Evolutionary conservation across 1,140 invertebrate species (phyloP).

Genomic region (Drosophila kurseongensis): DNA sequence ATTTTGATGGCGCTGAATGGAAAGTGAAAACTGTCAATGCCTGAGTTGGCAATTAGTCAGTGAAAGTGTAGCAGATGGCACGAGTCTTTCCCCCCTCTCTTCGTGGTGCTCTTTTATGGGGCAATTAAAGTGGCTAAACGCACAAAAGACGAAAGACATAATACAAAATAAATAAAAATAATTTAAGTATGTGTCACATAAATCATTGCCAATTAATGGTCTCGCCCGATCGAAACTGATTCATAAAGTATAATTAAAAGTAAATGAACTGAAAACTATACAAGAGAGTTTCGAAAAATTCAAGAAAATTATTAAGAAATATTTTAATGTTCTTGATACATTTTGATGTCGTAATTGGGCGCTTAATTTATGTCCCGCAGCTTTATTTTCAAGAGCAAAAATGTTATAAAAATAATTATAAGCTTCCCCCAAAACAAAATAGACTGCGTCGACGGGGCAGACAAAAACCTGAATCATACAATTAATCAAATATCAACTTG

Average conservation of each 20-base stretch:
- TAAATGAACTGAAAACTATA: slow-evolving; percentile 4
- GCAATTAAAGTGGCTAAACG: slow-evolving; percentile 56
- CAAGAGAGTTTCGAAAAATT: not conserved
- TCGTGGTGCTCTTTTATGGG: slow-evolving; percentile 9
- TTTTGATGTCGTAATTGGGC: slow-evolving; percentile 1
- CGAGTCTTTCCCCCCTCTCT: slow-evolving; percentile 13
- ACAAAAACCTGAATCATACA: slow-evolving; percentile 57
- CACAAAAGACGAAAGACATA: slow-evolving; percentile 41
- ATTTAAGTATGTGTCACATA: slow-evolving; percentile 47
- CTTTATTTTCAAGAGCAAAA: slow-evolving; percentile 26
- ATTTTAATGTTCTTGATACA: slow-evolving; percentile 1
- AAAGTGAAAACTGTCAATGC: slow-evolving; percentile 71
- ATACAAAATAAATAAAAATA: slow-evolving; percentile 42
- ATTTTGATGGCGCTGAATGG: slow-evolving; percentile 51
- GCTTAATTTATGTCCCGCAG: slow-evolving; percentile 7
- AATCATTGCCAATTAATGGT: slow-evolving; percentile 64
- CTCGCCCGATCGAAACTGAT: slow-evolving; percentile 53
- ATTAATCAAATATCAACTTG: slow-evolving; percentile 48
- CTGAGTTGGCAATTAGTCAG: slow-evolving; percentile 64
- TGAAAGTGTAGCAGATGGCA: slow-evolving; percentile 64
- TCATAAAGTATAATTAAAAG: slow-evolving; percentile 25
- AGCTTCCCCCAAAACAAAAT: slow-evolving; percentile 10
- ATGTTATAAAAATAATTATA: slow-evolving; percentile 19
- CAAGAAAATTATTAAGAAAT: not conserved
- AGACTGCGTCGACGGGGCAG: slow-evolving; percentile 19